Conservation (phyloP, 2,888 invertebrate genomes). For the Polydrusus tereticollis region DNA sequence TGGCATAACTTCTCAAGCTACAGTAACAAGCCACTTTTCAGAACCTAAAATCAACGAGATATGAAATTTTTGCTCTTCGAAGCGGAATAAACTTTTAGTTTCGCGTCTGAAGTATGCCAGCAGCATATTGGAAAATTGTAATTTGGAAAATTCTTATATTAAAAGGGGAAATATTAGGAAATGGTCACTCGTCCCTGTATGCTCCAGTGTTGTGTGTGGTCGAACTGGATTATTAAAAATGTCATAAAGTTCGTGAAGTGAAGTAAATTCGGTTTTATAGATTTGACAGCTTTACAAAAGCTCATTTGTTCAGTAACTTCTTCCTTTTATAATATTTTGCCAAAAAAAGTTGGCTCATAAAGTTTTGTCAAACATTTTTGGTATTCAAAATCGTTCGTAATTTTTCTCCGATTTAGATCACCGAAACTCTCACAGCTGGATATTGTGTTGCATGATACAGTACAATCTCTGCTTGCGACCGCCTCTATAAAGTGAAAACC, state of each 20-base stretch:
- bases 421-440: too few species aligned
- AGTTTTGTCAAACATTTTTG: too few species aligned
- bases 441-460: too few species aligned
- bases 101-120: conserved; percentile 26
- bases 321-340: too few species aligned
- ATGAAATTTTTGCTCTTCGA: conserved; percentile 64
- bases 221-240: conserved; percentile 4
- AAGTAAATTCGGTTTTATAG: neutral
- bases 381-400: too few species aligned
- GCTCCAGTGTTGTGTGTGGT: neutral
- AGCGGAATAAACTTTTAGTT: conserved; percentile 46
- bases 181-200: neutral
- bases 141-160: conserved; percentile 34
- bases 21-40: too few species aligned
- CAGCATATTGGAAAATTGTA: conserved; percentile 42
- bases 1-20: too few species aligned
- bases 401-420: too few species aligned
- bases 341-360: too few species aligned
- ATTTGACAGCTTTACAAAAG: neutral
- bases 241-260: conserved; percentile 1
- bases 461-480: too few species aligned
- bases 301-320: too few species aligned
- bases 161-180: conserved; percentile 23
- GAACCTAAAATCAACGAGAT: conserved; percentile 64
- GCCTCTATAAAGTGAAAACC: too few species aligned